phyloP scores from a whole-genome alignment of 2,888 invertebrate genomes.

The Stenodera caucasica region DNA sequence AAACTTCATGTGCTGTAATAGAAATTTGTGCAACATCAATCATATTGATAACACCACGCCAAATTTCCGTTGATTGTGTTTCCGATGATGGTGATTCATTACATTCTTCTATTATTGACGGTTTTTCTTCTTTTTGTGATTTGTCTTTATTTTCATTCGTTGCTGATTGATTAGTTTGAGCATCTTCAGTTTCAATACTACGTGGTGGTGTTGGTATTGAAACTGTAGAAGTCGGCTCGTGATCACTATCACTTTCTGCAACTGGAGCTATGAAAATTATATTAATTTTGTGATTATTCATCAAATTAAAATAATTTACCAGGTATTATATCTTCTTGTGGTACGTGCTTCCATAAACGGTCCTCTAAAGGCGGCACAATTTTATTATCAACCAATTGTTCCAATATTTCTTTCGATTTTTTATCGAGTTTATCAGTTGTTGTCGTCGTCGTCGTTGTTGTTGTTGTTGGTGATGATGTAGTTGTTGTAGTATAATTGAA shows the following conservation, averaged over 20 bases:
- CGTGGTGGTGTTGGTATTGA: constrained; percentile 63
- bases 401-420: constrained; percentile 54
- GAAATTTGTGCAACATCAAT: constrained; percentile 88
- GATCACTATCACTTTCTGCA: constrained; percentile 67
- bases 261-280: constrained; percentile 38
- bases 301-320: constrained; percentile 33
- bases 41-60: constrained; percentile 88
- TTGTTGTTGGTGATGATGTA: constrained; percentile 25
- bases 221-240: constrained; percentile 81
- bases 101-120: constrained; percentile 28
- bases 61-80: constrained; percentile 53
- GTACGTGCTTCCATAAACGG: constrained; percentile 59
- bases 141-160: constrained; percentile 13
- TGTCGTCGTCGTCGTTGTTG: constrained; percentile 14
- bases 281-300: background rate
- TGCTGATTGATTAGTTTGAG: constrained; percentile 27
- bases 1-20: constrained; percentile 77
- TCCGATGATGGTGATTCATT: constrained; percentile 36
- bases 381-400: constrained; percentile 54
- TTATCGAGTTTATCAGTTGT: constrained; percentile 53
- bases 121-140: constrained; percentile 23
- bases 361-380: constrained; percentile 58
- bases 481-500: constrained; percentile 31
- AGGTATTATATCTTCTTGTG: constrained; percentile 52
- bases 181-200: constrained; percentile 49